Percentiles rank a stretch among this genome's conserved stretches.
Evolutionary conservation across 2,888 invertebrate species (phyloP).

Genomic region (Nematopogon swammerdamellus): DNA sequence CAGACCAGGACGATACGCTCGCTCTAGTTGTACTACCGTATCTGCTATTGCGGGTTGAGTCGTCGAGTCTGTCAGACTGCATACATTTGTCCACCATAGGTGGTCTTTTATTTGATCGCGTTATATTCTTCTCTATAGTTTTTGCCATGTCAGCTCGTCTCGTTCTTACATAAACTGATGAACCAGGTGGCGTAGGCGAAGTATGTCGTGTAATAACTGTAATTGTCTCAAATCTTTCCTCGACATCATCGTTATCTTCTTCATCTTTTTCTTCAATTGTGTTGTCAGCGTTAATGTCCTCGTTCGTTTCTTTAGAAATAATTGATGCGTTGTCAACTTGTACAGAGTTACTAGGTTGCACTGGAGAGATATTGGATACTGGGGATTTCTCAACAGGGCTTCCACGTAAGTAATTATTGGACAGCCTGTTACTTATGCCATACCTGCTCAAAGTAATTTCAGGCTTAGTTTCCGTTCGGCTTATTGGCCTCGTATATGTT

Average conservation of each 20-base stretch:
- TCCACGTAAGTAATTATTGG: conserved; percentile 40
- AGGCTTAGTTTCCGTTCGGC: conserved; percentile 3
- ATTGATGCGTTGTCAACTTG: too few species aligned
- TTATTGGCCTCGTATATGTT: conserved; percentile 4
- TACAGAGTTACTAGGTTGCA: too few species aligned
- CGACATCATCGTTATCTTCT: conserved; percentile 13
- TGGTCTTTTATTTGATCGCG: conserved; percentile 51
- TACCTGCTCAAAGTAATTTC: conserved; percentile 29
- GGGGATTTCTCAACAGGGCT: conserved; percentile 31
- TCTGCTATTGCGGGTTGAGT: conserved; percentile 62
- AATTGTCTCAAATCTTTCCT: conserved; percentile 35
- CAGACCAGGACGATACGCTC: conserved; percentile 61
- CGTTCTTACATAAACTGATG: conserved; percentile 59
- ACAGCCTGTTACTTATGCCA: conserved; percentile 37
- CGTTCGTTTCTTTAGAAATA: too few species aligned
- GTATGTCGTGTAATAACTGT: conserved; percentile 71
- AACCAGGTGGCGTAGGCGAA: conserved; percentile 72
- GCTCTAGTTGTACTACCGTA: conserved; percentile 59
- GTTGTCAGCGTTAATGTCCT: conserved; percentile 14
- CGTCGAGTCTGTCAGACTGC: conserved; percentile 71
- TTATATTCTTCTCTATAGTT: conserved; percentile 67
- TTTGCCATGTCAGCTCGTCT: conserved; percentile 72
- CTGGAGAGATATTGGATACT: conserved; percentile 33
- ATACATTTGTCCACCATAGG: conserved; percentile 67
- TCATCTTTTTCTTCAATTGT: conserved; percentile 13